phyloP scores from a whole-genome alignment of 1,140 invertebrate genomes.

The Leucophenga varia region DNA sequence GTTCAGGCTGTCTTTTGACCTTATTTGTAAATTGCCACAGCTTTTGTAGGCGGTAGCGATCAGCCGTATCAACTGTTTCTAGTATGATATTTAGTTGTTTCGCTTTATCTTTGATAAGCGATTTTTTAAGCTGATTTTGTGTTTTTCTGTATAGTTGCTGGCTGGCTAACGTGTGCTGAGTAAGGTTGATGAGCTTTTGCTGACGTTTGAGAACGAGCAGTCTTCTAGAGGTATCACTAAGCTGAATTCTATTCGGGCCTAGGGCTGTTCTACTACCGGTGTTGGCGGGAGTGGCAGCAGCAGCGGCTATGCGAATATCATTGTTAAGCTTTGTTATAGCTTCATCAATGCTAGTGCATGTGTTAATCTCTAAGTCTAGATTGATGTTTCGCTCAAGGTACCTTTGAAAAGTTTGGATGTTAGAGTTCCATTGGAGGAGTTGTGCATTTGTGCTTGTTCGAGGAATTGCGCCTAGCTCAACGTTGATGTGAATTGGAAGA shows the following conservation, averaged over 20 bases:
- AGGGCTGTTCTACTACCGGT: too few relatives aligned
- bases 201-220: too few relatives aligned
- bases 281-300: too few relatives aligned
- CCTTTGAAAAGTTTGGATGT: background rate
- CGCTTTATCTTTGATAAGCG: background rate
- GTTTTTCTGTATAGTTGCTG: background rate
- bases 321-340: background rate
- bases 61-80: background rate
- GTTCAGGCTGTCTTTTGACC: background rate
- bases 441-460: background rate
- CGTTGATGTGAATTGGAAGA: slow-evolving; percentile 4
- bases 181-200: too few relatives aligned
- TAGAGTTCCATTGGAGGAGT: background rate
- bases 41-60: background rate
- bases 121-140: background rate
- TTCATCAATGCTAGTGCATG: background rate
- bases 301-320: background rate
- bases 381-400: background rate
- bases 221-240: too few relatives aligned
- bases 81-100: background rate
- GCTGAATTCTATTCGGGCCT: too few relatives aligned
- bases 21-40: background rate
- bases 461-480: background rate
- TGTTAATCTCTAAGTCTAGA: slow-evolving; percentile 1
- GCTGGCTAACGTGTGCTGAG: background rate